Evolutionary conservation across 2,888 invertebrate species (phyloP), one percentile per base, ranked within the genome.

Genomic region (Erebia palarica): DNA sequence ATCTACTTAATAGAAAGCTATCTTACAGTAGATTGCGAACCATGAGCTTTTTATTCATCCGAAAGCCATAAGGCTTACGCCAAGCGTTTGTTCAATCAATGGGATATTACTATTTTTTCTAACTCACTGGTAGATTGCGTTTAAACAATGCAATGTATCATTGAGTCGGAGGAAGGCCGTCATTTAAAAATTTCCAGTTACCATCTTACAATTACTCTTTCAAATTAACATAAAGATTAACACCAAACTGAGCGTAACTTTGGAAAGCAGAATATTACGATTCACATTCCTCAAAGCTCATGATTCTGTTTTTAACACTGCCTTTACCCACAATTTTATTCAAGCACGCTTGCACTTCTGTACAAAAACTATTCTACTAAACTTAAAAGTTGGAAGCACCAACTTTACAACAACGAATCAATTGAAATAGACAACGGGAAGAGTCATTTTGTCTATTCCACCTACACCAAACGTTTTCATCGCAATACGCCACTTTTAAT

Each of bases 301-400:
- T 61, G 61, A 61, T 61, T 61, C 61, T 63, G 13, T 27, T 18
- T 21, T 14, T 21, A 8, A 63, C 49, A 55, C 16, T 11, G 18
- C 16, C 10, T 49, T 16, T 42, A 14, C 57, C 49, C 13, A 57
- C 49, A 49, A 61, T 61, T 49, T 47, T 47, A 47, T 11, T 13
- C 21, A 11, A 63, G 63, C 63, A 63, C 63, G 63, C 63, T 63
- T 63, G 21, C 47, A 73, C 72, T 73, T 73, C 36, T 70, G 67
- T 73, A 70, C 44, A 70, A 68, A 55, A 61, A 53, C 44, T 51
- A 57, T 21, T 57, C 58, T 58, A 60, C 11, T 44, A n/a, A 60
- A 58, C 60, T 69, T 44, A 49, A 66, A 69, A 47, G 14, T 69
- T 53, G 55, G 64, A 69, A 47, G 9, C 63, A 63, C 44, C 42